Conservation (phyloP, 2,888 invertebrate species). For the Aporophyla lueneburgensis region DNA sequence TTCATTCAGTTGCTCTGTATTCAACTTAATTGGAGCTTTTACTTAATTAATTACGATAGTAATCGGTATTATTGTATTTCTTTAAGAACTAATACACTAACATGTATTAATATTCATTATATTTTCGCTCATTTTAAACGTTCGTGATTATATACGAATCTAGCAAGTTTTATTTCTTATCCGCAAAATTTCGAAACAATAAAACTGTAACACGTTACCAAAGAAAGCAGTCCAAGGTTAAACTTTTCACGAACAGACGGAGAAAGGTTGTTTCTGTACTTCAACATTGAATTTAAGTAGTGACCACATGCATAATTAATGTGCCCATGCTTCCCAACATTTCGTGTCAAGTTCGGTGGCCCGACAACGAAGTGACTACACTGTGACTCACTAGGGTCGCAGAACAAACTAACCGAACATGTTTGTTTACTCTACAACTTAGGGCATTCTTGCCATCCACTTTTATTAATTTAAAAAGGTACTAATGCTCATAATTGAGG, state of each 20-base stretch:
- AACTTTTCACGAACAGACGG: constrained; percentile 16
- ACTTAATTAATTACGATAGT: not conserved
- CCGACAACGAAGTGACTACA: constrained; percentile 24
- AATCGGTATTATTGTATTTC: not conserved
- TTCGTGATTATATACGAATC: not conserved
- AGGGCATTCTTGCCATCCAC: constrained; percentile 44
- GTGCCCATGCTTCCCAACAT: constrained; percentile 39
- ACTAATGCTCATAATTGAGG: constrained; percentile 30
- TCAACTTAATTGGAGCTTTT: not conserved
- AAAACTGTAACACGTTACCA: not conserved
- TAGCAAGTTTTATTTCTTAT: not conserved
- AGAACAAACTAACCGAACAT: constrained; percentile 55
- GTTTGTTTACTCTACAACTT: constrained; percentile 73
- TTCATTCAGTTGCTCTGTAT: not conserved
- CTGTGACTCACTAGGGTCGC: constrained; percentile 67
- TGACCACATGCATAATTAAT: constrained; percentile 55
- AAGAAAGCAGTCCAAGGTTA: constrained; percentile 51
- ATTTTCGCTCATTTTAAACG: no score
- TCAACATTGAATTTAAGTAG: constrained; percentile 49
- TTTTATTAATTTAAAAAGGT: constrained; percentile 13
- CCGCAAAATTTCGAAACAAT: not conserved
- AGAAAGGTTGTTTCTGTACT: constrained; percentile 43
- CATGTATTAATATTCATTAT: not conserved
- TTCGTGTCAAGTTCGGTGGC: constrained; percentile 63
- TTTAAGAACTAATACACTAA: not conserved